Conservation (phyloP, 2,797 vertebrate species). For the Sebastes miniatus region DNA sequence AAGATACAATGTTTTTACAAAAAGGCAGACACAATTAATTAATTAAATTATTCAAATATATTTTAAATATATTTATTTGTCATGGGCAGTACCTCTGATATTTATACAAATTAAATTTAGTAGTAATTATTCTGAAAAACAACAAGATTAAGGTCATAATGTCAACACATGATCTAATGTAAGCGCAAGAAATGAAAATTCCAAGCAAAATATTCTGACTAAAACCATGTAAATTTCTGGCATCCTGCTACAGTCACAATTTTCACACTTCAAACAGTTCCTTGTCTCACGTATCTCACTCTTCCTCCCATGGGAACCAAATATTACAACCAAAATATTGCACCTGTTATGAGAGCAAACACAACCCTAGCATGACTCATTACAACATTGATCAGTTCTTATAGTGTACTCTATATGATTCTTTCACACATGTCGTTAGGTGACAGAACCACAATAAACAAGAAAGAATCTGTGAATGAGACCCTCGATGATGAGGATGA, state of each 20-base stretch:
- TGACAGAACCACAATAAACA: neutral
- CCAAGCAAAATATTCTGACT: neutral
- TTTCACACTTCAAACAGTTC: neutral
- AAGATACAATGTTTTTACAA: neutral
- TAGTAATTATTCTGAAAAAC: neutral
- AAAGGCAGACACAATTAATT: neutral
- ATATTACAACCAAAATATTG: neutral
- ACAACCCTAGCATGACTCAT: neutral
- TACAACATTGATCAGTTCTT: neutral
- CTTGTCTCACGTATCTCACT: neutral
- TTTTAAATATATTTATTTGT: neutral
- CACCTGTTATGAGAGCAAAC: conserved; percentile 1
- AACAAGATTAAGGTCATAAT: neutral
- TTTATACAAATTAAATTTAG: neutral
- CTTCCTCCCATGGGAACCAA: neutral
- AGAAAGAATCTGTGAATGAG: neutral
- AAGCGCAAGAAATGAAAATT: neutral
- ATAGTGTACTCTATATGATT: neutral
- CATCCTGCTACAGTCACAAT: neutral
- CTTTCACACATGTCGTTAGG: neutral
- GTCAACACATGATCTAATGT: neutral
- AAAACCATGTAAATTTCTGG: neutral
- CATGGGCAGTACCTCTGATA: neutral
- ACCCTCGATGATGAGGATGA: neutral
- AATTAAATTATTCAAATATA: neutral